Conservation (phyloP, 2,797 vertebrate genomes). For the Aulostomus chinensis region DNA sequence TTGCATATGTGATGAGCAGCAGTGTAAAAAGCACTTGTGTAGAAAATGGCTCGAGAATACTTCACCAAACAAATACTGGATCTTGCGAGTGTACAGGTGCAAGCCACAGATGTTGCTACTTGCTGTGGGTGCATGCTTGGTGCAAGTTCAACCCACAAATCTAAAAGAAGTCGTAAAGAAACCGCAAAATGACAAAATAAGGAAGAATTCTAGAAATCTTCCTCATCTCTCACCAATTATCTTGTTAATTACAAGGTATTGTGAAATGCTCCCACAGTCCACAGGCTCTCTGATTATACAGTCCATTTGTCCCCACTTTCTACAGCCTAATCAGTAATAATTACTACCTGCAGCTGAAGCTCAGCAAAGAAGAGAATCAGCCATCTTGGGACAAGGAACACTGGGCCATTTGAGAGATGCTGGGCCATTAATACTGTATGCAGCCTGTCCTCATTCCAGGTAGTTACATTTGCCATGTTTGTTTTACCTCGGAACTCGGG, state of each 20-base stretch:
- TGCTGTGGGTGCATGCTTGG: background rate
- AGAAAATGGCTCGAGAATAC: no score
- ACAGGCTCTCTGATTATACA: conserved; percentile 81
- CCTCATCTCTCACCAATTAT: conserved; percentile 84
- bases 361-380: conserved; percentile 35
- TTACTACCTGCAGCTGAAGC: conserved; percentile 86
- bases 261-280: conserved; percentile 80
- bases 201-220: conserved; percentile 76
- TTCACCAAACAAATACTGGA: conserved; percentile 35
- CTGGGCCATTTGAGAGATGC: conserved; percentile 34
- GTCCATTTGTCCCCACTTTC: conserved; percentile 79
- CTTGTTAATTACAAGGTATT: conserved; percentile 87
- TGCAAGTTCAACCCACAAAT: no score
- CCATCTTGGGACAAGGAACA: conserved; percentile 55
- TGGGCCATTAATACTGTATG: no score
- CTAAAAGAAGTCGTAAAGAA: conserved; percentile 63
- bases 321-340: conserved; percentile 82
- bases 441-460: no score
- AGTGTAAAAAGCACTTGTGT: conserved; percentile 33
- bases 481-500: no score
- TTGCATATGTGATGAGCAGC: conserved; percentile 28
- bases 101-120: conserved; percentile 8
- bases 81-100: conserved; percentile 46
- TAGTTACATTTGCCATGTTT: no score
- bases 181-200: conserved; percentile 76